Evolutionary conservation across 1,140 invertebrate species (phyloP).

Genomic region (Schmidtea mediterranea): DNA sequence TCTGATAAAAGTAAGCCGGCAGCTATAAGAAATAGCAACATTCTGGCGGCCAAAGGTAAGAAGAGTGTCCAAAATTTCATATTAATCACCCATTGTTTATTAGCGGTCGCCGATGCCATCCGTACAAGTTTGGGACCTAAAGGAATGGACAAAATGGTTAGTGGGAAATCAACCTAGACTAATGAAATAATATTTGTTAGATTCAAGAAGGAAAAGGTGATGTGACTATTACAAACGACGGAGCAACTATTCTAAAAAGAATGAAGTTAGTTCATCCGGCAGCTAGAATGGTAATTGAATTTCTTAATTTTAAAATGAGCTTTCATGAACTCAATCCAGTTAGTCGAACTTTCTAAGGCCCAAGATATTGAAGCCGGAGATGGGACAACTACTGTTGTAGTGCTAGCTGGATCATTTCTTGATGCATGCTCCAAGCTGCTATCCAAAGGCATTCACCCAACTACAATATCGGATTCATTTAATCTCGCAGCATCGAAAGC

Average conservation of each 20-base stretch:
- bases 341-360: conserved; percentile 86
- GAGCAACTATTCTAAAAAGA: conserved; percentile 91
- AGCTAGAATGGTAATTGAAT: conserved; percentile 69
- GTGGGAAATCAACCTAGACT: too few species aligned
- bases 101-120: conserved; percentile 90
- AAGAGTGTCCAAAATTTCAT: too few species aligned
- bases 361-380: conserved; percentile 97
- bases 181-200: too few species aligned
- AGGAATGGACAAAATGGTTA: conserved; percentile 94
- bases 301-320: conserved; percentile 1
- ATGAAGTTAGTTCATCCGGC: conserved; percentile 96
- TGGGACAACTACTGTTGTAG: conserved; percentile 86
- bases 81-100: not conserved
- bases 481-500: conserved; percentile 58
- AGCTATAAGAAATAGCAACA: conserved; percentile 57
- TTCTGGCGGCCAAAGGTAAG: conserved; percentile 80
- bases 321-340: conserved; percentile 31
- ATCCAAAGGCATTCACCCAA: conserved; percentile 76
- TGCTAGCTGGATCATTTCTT: conserved; percentile 71
- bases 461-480: conserved; percentile 80
- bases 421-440: conserved; percentile 76
- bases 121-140: conserved; percentile 84
- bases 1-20: not conserved
- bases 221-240: conserved; percentile 98
- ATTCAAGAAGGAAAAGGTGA: conserved; percentile 86